Conservation (phyloP, 35 echinoderm and acorn worm species). For the Lytechinus variegatus region DNA sequence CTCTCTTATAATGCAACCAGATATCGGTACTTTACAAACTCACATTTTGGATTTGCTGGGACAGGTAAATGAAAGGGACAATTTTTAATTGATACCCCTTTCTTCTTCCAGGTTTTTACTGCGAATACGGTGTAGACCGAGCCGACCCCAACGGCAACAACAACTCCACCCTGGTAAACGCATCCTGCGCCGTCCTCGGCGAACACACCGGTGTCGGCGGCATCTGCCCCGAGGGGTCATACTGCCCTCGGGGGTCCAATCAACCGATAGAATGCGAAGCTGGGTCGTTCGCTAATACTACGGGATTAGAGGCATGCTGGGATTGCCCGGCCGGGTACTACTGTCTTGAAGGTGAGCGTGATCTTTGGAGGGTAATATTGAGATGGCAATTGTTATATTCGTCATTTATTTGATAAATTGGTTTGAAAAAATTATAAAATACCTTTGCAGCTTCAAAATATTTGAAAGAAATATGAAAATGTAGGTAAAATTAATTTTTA, state of each 20-base stretch:
- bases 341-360: constrained; percentile 77
- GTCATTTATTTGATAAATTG: too few relatives aligned
- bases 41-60: too few relatives aligned
- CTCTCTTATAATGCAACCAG: too few relatives aligned
- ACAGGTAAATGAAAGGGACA: too few relatives aligned
- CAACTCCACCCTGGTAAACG: constrained; percentile 72
- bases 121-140: constrained; percentile 90
- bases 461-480: too few relatives aligned
- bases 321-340: constrained; percentile 91
- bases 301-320: constrained; percentile 72
- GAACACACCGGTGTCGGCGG: constrained; percentile 89
- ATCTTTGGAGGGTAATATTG: too few relatives aligned
- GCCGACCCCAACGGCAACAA: constrained; percentile 80
- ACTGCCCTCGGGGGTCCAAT: constrained; percentile 79
- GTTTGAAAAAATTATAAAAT: too few relatives aligned
- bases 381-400: too few relatives aligned
- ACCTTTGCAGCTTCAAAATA: too few relatives aligned
- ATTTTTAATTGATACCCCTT: too few relatives aligned
- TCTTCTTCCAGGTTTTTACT: constrained; percentile 80
- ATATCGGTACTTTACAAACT: too few relatives aligned
- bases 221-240: constrained; percentile 87
- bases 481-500: too few relatives aligned
- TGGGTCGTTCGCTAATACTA: constrained; percentile 82
- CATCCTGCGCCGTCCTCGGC: constrained; percentile 70
- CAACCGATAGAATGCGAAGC: constrained; percentile 70